phyloP scores from a whole-genome alignment of 2,797 vertebrate species.

The Pempheris klunzingeri region DNA sequence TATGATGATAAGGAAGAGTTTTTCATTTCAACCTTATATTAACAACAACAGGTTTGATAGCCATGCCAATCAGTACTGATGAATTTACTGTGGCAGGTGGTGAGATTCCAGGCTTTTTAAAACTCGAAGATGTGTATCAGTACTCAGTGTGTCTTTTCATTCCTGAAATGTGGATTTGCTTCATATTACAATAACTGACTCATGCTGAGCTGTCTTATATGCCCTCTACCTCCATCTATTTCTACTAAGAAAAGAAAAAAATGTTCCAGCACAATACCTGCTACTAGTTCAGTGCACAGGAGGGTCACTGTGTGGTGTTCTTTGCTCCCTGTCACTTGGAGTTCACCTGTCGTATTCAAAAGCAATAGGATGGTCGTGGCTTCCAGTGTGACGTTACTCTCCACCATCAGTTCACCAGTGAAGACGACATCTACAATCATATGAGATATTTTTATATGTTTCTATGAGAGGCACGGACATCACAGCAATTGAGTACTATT shows the following conservation, averaged over 20 bases:
- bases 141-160: neutral
- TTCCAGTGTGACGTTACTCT: conserved; percentile 61
- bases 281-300: accelerated
- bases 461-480: too few relatives aligned
- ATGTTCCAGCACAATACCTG: conserved; percentile 56
- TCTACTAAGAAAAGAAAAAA: neutral
- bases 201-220: neutral
- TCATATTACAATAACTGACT: neutral
- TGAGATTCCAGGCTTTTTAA: neutral
- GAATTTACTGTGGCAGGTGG: neutral
- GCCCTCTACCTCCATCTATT: neutral
- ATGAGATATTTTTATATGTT: neutral
- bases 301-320: conserved; percentile 7
- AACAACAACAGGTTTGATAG: neutral
- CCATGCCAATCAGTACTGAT: neutral
- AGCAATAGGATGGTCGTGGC: neutral
- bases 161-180: neutral
- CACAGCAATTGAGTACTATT: too few relatives aligned
- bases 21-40: neutral
- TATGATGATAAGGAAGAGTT: neutral
- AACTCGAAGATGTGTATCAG: neutral
- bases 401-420: conserved; percentile 65
- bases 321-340: neutral
- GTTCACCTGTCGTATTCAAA: accelerated
- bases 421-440: conserved; percentile 29